Conservation (phyloP, 1,140 invertebrate species). For the Drosophila bifasciata region DNA sequence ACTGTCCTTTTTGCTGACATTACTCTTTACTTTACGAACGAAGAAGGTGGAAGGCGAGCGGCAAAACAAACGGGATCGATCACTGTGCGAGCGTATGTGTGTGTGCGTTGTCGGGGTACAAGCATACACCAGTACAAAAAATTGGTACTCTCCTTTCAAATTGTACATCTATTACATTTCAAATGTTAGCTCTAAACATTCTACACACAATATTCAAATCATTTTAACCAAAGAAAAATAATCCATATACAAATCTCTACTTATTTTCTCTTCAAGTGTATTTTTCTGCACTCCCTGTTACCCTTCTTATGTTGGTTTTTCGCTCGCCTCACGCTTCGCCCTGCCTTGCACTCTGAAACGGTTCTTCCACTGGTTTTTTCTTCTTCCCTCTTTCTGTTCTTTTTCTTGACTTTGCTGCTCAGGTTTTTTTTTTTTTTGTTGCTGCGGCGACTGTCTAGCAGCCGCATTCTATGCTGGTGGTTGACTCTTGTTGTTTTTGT, state of each 20-base stretch:
- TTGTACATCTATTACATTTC: neutral
- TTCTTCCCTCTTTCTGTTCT: conserved; percentile 30
- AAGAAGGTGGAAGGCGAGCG: conserved; percentile 16
- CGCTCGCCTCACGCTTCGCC: conserved; percentile 9
- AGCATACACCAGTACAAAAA: conserved; percentile 5
- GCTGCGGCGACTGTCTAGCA: conserved; percentile 56
- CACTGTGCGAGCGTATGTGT: conserved; percentile 6
- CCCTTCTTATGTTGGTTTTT: conserved; percentile 28
- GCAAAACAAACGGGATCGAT: conserved; percentile 68
- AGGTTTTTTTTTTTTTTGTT: conserved; percentile 36
- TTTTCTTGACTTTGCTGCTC: conserved; percentile 26
- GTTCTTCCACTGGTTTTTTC: conserved; percentile 41
- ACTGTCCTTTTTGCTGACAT: conserved; percentile 52
- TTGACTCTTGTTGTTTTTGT: conserved; percentile 74
- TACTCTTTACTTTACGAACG: conserved; percentile 31
- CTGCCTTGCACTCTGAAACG: conserved; percentile 37
- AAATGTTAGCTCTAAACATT: too few species aligned
- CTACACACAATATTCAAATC: neutral
- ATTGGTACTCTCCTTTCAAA: neutral
- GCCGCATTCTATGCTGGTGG: conserved; percentile 81
- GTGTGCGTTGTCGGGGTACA: neutral
- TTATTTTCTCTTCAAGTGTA: conserved; percentile 24
- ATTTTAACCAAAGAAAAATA: too few species aligned
- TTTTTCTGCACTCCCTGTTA: conserved; percentile 30
- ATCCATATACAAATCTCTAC: neutral